Conservation (phyloP, 2,113 vertebrate genomes). For the Chelonoidis abingdonii region DNA sequence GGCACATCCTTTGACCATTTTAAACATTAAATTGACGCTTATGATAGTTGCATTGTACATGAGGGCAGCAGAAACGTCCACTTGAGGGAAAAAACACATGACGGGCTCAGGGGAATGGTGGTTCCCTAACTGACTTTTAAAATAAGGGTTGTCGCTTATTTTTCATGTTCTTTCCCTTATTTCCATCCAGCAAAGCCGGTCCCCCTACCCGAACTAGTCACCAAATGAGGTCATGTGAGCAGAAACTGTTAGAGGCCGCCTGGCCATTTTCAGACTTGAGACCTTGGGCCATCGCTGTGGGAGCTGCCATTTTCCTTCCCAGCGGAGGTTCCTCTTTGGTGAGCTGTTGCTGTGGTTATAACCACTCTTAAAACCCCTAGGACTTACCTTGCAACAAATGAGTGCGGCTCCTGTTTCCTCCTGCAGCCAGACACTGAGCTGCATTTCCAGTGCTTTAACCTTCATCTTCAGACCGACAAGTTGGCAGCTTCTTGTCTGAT, state of each 20-base stretch:
- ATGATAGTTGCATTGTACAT: not conserved
- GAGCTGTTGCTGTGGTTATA: not conserved
- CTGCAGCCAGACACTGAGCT: not conserved
- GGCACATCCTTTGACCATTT: not conserved
- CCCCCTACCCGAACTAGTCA: not conserved
- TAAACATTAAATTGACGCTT: not conserved
- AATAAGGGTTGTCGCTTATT: not conserved
- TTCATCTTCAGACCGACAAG: not conserved
- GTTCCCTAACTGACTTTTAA: not conserved
- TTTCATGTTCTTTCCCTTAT: not conserved
- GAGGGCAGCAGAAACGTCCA: not conserved
- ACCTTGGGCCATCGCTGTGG: not conserved
- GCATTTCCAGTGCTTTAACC: not conserved
- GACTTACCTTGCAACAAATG: not conserved
- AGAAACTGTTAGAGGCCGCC: not conserved
- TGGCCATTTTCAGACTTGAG: not conserved
- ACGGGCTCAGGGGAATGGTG: not conserved
- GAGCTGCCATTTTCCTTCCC: not conserved
- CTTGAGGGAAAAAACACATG: too few relatives aligned
- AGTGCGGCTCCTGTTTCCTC: not conserved
- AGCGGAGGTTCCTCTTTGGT: not conserved
- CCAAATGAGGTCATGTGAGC: not conserved
- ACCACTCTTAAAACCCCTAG: not conserved
- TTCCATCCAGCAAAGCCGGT: not conserved
- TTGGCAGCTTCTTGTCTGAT: slow-evolving; percentile 18